Evolutionary conservation across 2,797 vertebrate species (phyloP), one percentile per base, ranked within the genome.

Genomic region (Chelidonichthys spinosus): DNA sequence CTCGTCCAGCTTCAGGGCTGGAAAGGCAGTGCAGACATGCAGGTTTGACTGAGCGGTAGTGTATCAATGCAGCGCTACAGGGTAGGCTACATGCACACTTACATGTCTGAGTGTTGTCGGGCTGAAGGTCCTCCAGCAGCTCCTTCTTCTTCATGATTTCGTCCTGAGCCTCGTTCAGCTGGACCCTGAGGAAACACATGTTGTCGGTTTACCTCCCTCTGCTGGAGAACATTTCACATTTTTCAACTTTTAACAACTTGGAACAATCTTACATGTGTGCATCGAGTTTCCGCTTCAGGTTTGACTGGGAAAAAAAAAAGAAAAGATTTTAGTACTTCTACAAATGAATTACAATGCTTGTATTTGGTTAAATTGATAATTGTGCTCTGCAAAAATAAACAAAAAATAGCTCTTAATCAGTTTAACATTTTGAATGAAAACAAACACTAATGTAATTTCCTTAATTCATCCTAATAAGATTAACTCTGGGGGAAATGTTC

Each of bases 141-240:
- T 98, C 97, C 76, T 97, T 97, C 84, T 99, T 98, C 93, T 98
- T 99, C 95, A 99, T 95, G 72, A 99, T 94, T 90, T 99, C 97
- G 78, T 99, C 97, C 75, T 99, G 96, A 75, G 97, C 97, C 84
- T 98, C 96, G 1, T 97, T 99, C 78, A 99, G 69, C 83, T 98
- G 97, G 44, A 98, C 97, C 97, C 98, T 99, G 69, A 43, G 5
- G 69, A 84, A 74, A 74, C 5, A 81, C 52, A 52, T 0, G 9
- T 0, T 7, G 11, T 8, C 37, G 17, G 36, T 73, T 80, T 58
- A 86, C 3, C 47, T 33, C 43, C 61, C 39, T 62, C 64, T 63
- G n/a, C 6, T 70, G 64, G 61, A 58, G 2, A 81, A 61, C 13
- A 55, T 58, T 59, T 36, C 6, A 58, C 11, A 44, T 11, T 11